Evolutionary conservation across 1,140 invertebrate genomes (phyloP), one percentile per base, ranked within the genome.

Genomic region (Calycopis cecrops): DNA sequence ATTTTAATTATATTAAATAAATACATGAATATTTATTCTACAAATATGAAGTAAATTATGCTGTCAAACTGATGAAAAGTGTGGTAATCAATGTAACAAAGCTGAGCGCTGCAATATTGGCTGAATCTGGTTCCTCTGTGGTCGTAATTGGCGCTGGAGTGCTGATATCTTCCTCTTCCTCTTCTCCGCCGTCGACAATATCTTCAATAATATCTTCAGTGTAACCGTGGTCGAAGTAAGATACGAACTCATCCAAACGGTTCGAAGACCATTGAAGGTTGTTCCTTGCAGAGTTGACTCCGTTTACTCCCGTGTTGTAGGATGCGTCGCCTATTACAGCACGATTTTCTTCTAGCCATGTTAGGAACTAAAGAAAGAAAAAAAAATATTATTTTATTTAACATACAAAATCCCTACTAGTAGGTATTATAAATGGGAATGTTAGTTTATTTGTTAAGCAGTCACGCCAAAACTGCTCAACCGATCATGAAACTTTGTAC

Each of bases 181-280:
- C 66, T 16, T 42, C 56, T 0, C 38, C n/a, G 11, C 21, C 48
- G 2, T 52, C 53, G 4, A 11, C 55, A 28, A 35, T 37, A 10
- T 35, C 53, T 14, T 66, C 64, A 16, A 76, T 62, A 7, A 58
- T 49, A 34, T 79, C 73, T 37, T 82, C 77, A 7, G 70, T 64
- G 18, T 76, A 85, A 21, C 81, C 81, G 28, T 37, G 66, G 10
- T 80, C 73, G 42, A 85, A 78, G 58, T 61, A 85, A 4, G 35
- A 42, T 3, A 37, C 50, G 44, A 85, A 69, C 52, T 85, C 82
- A 9, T 54, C 21, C 7, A 66, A 35, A 12, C 80, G 69, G 4
- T 53, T 35, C 1, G 50, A n/a, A 2, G 73, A 73, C 80, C 80
- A 86, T 3, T 28, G 53, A 0, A 80, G 58, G 42, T 76, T 83